Base-by-base conservation (phyloP, 2,797 vertebrate species). In the Sciaenops ocellatus region DNA sequence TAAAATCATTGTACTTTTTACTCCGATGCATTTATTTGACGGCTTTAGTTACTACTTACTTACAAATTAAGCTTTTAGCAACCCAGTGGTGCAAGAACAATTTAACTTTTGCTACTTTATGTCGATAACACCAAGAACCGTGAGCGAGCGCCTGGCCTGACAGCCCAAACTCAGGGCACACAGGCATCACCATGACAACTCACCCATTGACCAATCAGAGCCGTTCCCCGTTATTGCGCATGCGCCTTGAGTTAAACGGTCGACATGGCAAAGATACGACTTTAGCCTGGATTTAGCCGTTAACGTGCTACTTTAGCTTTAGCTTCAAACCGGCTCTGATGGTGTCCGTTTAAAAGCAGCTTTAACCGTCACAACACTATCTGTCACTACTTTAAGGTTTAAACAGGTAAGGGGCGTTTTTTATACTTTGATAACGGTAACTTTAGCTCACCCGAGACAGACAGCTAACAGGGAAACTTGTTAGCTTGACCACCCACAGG, bases 401-500 rank as follows among this genome's bases (percentile, higher is more conserved):
- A 80, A 34, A 8, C 76, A 91, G 93, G 93, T 94, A 91, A 90
- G 88, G 6, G 0, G 1, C 34, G 24, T 76, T 69, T 69, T 86
- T 52, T 3, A 22, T 64, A 68, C 61, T 83, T 76, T 63, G 22
- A 13, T 42, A 13, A 24, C 4, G 52, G 13, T 65, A 73, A 38
- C 13, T 17, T n/a, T 50, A 65, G 44, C 60, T 48, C 30, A 44
- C n/a, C 12, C 60, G 71, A 18, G 16, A 8, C 50, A 20, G 42
- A n/a, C 16, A 62, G 80, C 79, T 74, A 72, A 61, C 44, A 66
- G 52, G 30, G 61, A 22, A 76, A 87, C 42, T 51, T 57, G 78
- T 79, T 92, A 89, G 87, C 88, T 78, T 44, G 51, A 24, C 57
- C 28, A 24, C 34, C 68, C 41, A 12, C 0, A 55, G 15, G 20